Evolutionary conservation across 1,140 invertebrate species (phyloP), one percentile per base, ranked within the genome.

Genomic region (Dreissena polymorpha): DNA sequence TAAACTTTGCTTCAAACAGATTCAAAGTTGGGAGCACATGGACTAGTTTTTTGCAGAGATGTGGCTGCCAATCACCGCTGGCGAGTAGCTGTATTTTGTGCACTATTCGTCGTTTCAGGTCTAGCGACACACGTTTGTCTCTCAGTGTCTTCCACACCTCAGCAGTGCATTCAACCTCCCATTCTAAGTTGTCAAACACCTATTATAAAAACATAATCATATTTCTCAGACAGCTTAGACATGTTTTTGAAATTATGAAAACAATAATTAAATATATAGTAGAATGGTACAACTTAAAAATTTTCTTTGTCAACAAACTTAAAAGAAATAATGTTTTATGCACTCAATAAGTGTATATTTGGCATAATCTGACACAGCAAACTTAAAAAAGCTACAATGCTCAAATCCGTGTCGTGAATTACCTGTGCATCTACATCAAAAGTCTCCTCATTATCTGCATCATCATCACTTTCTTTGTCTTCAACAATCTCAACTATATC

Each of bases 81-180:
- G 90, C 91, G 14, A 92, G 79, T 14, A 85, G 85, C 27, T 88
- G 82, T 27, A 92, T 88, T 64, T 85, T 83, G 2, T 79, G 51
- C 0, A 91, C 80, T 23, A 89, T 85, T 14, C 85, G 64, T n/a
- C 83, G 81, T 75, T 91, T 91, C 21, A 90, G 27, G n/a, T 84
- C 72, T 0, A 79, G 50, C 7, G 85, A 60, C 10, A 91, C 77
- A 27, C 87, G 79, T 70, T 88, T 87, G 64, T 89, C 80, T 18
- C 78, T 65, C 23, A 90, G 79, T 13, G 83, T 84, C 69, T 86
- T 89, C 88, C 88, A 89, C 16, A 90, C 90, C 51, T 90, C 86
- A 64, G 86, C 81, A 18, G 91, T 92, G 79, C 90, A 92, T 70
- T 91, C 90, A n/a, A 92, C 87, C 60, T 92, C 90, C 91, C 91